Evolutionary conservation across 1,140 invertebrate species (phyloP), one percentile per base, ranked within the genome.

Genomic region (Solen grandis): DNA sequence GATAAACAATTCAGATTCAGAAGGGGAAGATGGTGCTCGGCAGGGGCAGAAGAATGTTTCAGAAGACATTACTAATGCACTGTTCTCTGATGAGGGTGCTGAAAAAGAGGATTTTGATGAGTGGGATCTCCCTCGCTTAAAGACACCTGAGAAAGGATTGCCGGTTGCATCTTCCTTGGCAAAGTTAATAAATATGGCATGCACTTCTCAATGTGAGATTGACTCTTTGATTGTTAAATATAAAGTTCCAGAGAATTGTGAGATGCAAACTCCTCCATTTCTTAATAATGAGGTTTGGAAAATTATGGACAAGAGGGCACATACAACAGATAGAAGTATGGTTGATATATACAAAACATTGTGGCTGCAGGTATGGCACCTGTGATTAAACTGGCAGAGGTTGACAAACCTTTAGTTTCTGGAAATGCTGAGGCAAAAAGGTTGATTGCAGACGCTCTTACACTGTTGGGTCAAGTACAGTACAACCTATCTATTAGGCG

Each of bases 171-270:
- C 22, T 25, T 69, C 66, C 13, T 50, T 69, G 38, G 63, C 63
- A 36, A 66, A 66, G n/a, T 14, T 66, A 36, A 66, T 36, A n/a
- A 66, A 66, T 38, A n/a, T 41, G 36, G 31, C 63, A 36, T 66
- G 63, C 29, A 66, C 29, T n/a, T n/a, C 63, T 35, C 63, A 66
- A 29, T 66, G 63, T 66, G 63, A 14, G n/a, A 66, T 36, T 38
- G 63, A 66, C 13, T 36, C 33, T 29, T 27, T 69, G 10, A 25
- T 41, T 69, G 41, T 25, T 50, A 41, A 25, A 50, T 69, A 69
- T 52, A 46, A 46, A 41, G 29, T 69, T 41, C 66, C 66, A 14
- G 66, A 50, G 19, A 69, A 69, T 69, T 69, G 66, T 69, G 66
- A 50, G 52, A 69, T 46, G 66, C 16, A 29, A 46, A 19, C 25